These are phyloP conservation scores for Cydia pomonella DNA, from an alignment of 1,140 invertebrate genomes.

Conservation along the genomic window DNA sequence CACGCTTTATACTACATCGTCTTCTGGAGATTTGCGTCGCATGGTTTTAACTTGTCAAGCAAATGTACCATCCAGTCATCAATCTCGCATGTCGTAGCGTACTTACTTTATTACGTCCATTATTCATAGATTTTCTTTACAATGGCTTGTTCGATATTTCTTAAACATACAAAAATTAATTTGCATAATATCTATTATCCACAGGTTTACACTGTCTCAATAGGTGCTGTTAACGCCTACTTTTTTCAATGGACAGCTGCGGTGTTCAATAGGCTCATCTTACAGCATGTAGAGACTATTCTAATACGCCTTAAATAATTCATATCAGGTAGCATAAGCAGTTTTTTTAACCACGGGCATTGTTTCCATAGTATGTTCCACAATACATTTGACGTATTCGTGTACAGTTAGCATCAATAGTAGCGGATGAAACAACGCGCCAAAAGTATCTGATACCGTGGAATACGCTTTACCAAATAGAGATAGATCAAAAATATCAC, in stretches of 20 bases:
- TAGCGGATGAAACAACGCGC: too few relatives aligned
- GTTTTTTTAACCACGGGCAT: constrained; percentile 9
- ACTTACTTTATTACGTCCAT: constrained; percentile 21
- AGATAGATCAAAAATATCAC: too few relatives aligned
- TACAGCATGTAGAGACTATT: constrained; percentile 19
- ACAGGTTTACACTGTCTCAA: constrained; percentile 30
- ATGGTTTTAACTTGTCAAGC: constrained; percentile 28
- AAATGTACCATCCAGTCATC: constrained; percentile 25
- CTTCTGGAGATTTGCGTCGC: constrained; percentile 26
- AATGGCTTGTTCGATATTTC: constrained; percentile 19
- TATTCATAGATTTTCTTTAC: constrained; percentile 3
- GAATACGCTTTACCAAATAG: too few relatives aligned
- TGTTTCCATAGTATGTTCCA: background rate
- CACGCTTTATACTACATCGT: constrained; percentile 23
- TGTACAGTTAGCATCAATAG: too few relatives aligned
- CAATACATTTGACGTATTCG: background rate
- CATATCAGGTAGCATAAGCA: constrained; percentile 33
- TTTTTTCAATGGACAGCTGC: constrained; percentile 25
- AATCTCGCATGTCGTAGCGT: constrained; percentile 16
- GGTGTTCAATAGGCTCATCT: constrained; percentile 24
- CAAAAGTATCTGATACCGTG: too few relatives aligned
- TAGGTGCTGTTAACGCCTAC: constrained; percentile 32
- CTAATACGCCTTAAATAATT: constrained; percentile 32
- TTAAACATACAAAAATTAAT: constrained; percentile 16
- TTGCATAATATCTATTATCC: constrained; percentile 25